Percentiles rank a stretch among this genome's conserved stretches.
Evolutionary conservation across 2,797 vertebrate genomes (phyloP).

Genomic region (Falco novaeseelandiae): DNA sequence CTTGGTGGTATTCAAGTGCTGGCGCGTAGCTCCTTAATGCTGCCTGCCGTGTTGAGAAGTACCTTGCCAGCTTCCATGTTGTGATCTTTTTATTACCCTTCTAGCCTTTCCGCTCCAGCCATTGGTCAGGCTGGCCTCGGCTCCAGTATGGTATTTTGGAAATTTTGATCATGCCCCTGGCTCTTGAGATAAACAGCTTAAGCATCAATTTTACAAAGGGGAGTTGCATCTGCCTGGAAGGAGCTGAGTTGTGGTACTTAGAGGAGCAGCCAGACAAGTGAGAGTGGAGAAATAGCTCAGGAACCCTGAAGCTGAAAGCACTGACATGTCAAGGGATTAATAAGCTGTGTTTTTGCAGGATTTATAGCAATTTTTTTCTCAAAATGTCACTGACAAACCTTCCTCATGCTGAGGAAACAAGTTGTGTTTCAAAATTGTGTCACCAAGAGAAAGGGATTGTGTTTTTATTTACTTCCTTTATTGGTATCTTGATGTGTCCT

Average conservation of each 20-base stretch:
- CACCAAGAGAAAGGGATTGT: neutral
- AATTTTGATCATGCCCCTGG: neutral
- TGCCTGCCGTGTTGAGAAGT: neutral
- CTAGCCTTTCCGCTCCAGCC: neutral
- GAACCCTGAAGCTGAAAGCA: neutral
- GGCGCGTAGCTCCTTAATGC: neutral
- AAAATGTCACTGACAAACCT: neutral
- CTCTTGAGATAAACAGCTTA: neutral
- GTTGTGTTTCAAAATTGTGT: neutral
- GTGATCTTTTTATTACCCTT: neutral
- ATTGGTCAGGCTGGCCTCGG: neutral
- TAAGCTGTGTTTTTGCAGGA: neutral
- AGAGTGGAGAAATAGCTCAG: neutral
- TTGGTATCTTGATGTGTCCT: neutral
- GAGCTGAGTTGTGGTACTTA: neutral
- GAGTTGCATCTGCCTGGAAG: neutral
- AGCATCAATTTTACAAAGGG: neutral
- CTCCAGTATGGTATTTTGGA: neutral
- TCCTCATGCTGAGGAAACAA: neutral
- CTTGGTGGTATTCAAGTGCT: neutral
- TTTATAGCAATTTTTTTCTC: neutral
- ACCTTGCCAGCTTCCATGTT: neutral
- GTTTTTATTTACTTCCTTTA: neutral
- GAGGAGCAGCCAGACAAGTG: neutral
- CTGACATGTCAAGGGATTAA: neutral